Percentiles rank a stretch among this genome's conserved stretches.
Evolutionary conservation across 2,888 invertebrate genomes (phyloP).

Genomic region (Aelia acuminata): DNA sequence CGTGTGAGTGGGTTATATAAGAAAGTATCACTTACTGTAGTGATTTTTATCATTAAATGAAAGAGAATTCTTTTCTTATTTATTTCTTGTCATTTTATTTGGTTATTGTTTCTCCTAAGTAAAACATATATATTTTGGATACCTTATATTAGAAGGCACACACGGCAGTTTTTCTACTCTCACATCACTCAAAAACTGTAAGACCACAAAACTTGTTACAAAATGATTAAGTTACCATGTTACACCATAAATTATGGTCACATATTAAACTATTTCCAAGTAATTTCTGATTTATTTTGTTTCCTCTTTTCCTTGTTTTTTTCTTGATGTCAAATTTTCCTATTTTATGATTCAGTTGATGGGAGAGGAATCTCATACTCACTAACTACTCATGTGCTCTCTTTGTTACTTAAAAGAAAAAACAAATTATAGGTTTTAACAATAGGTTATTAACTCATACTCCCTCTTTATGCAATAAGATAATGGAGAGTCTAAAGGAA

Average conservation of each 20-base stretch:
- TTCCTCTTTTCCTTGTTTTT: background rate
- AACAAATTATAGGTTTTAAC: background rate
- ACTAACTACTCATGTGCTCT: background rate
- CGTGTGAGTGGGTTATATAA: background rate
- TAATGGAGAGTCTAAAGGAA: no score
- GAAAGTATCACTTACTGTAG: slow-evolving; percentile 45
- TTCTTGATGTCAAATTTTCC: background rate
- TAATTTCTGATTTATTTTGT: background rate
- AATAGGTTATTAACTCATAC: background rate
- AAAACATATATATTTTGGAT: slow-evolving; percentile 48
- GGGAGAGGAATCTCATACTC: background rate
- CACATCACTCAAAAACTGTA: slow-evolving; percentile 15
- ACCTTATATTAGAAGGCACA: slow-evolving; percentile 61
- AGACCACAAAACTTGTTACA: background rate
- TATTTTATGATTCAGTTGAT: background rate
- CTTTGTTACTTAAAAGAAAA: background rate
- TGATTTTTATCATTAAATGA: slow-evolving; percentile 19
- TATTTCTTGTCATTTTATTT: slow-evolving; percentile 31
- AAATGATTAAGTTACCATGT: background rate
- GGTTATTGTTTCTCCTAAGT: slow-evolving; percentile 1
- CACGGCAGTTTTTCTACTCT: slow-evolving; percentile 65
- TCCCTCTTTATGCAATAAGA: background rate
- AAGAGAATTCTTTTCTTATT: slow-evolving; percentile 15
- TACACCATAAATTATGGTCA: slow-evolving; percentile 54
- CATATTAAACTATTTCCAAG: background rate